Evolutionary conservation across 2,797 vertebrate genomes (phyloP), one percentile per base, ranked within the genome.

Genomic region (Scolopax bukidnonensis): DNA sequence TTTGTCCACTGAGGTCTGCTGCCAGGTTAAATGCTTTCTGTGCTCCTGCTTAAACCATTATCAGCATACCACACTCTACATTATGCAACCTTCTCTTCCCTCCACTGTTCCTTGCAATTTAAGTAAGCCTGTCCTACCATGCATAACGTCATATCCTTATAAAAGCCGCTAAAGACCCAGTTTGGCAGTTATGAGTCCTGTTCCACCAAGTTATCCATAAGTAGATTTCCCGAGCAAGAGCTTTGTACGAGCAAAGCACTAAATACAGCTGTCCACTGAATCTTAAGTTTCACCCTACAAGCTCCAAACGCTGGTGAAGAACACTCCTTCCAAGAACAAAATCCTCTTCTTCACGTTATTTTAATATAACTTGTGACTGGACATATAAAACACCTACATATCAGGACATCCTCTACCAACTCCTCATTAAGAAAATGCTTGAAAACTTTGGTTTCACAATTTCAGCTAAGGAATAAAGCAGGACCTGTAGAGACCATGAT

Each of bases 201-300:
- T 25, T 68, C 41, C 23, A 43, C 10, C 12, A 57, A 60, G 25
- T 32, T 45, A 70, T 15, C 11, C 13, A 1, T 1, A 38, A 73
- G n/a, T 0, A 61, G 12, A 19, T 14, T 15, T 43, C 13, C 43
- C 0, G 0, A 59, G 24, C 13, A 73, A 56, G 14, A 61, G 15
- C 16, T 53, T 8, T 38, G 4, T 40, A 33, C 5, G 7, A 81
- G 28, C n/a, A 59, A 87, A 81, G n/a, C 14, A 56, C 9, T n/a
- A 23, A 2, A 11, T 25, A 32, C 36, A 82, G 41, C 45, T 25
- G 9, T 13, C n/a, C 53, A 56, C n/a, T 30, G 43, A 75, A 53
- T 4, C 20, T 36, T 3, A 36, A n/a, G 32, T 60, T 84, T 67
- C 33, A 76, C 10, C 6, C 16, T n/a, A 60, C 11, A 67, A 51